A percentile compares a stretch with the other conserved stretches of the same genome.
Evolutionary conservation across 2,888 invertebrate genomes (phyloP).

Genomic region (Mimachlamys varia): DNA sequence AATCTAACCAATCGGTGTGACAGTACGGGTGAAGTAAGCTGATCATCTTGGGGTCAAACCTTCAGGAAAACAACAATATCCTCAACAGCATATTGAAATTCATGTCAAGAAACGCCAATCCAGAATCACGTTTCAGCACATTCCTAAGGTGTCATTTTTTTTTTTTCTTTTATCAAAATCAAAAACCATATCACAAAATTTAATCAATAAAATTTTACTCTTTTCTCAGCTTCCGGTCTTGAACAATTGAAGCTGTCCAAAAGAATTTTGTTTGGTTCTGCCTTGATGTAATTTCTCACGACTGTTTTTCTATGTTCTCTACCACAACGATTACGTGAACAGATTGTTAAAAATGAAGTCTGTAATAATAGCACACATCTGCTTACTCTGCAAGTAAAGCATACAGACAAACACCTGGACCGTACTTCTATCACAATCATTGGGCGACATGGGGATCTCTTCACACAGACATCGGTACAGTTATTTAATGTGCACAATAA

Average conservation of each 20-base stretch:
- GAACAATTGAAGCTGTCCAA: neutral
- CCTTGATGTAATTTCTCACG: neutral
- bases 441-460: too few species aligned
- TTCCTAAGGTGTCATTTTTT: neutral
- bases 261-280: neutral
- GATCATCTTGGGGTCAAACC: neutral
- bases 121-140: neutral
- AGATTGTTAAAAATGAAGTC: neutral
- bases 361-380: neutral
- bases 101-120: neutral
- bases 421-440: too few species aligned
- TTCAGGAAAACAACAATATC: neutral
- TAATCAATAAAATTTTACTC: neutral
- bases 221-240: constrained; percentile 1
- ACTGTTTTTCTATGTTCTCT: neutral
- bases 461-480: too few species aligned
- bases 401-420: too few species aligned
- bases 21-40: neutral
- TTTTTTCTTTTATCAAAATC: neutral
- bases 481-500: too few species aligned
- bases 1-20: neutral
- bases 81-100: neutral
- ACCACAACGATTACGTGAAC: neutral
- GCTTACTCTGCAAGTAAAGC: neutral
- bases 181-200: constrained; percentile 6